Conservation (phyloP, 2,888 invertebrate species). For the Platycheirus albimanus region DNA sequence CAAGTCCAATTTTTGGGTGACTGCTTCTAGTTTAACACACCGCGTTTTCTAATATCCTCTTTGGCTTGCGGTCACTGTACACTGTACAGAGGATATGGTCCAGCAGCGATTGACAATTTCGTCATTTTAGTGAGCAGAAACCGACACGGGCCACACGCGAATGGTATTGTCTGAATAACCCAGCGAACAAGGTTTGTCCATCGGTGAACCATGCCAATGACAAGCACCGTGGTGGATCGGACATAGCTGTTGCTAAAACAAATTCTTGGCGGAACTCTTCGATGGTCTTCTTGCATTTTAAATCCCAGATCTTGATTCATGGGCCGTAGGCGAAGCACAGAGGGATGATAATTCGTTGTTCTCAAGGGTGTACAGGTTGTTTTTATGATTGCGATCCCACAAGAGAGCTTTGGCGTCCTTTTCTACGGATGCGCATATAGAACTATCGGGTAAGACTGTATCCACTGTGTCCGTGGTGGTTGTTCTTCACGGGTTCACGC, state of each 20-base stretch:
- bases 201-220: slow-evolving; percentile 99
- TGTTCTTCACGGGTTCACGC: slow-evolving; percentile 98
- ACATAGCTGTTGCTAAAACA: slow-evolving; percentile 89
- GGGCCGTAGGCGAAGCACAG: slow-evolving; percentile 99
- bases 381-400: slow-evolving; percentile 99
- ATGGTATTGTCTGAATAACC: slow-evolving; percentile 99
- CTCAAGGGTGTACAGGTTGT: slow-evolving; percentile 99
- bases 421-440: slow-evolving; percentile 99
- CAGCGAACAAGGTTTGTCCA: slow-evolving; percentile 99
- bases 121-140: slow-evolving; percentile 88
- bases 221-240: slow-evolving; percentile 97
- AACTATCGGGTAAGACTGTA: slow-evolving; percentile 99
- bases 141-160: slow-evolving; percentile 99
- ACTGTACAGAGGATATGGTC: too few species aligned
- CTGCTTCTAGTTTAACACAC: too few species aligned
- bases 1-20: too few species aligned
- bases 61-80: too few species aligned
- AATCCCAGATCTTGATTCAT: slow-evolving; percentile 99
- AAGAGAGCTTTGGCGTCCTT: slow-evolving; percentile 99
- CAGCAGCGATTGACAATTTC: not conserved
- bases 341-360: slow-evolving; percentile 99
- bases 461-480: slow-evolving; percentile 98
- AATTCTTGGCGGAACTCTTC: slow-evolving; percentile 99
- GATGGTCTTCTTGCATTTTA: slow-evolving; percentile 99
- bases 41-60: too few species aligned